Conservation (phyloP, 2,888 invertebrate genomes). For the Agonopterix subpropinquella region DNA sequence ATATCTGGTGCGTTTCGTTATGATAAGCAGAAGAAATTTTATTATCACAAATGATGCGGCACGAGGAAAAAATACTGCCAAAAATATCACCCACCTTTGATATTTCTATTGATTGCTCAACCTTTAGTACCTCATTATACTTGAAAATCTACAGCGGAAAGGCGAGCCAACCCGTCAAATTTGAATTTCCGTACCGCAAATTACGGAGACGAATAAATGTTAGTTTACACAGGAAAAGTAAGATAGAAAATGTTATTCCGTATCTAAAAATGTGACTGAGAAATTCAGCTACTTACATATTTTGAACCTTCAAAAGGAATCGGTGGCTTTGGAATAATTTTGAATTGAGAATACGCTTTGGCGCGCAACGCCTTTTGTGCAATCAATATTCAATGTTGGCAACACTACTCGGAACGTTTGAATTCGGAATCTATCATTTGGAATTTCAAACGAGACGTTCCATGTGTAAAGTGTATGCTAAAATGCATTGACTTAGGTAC, state of each 20-base stretch:
- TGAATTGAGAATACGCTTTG: slow-evolving; percentile 75
- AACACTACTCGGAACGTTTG: slow-evolving; percentile 49
- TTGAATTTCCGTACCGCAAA: slow-evolving; percentile 69
- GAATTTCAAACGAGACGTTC: slow-evolving; percentile 50
- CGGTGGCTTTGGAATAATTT: slow-evolving; percentile 66
- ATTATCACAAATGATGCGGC: not conserved
- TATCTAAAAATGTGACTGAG: slow-evolving; percentile 63
- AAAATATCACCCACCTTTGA: slow-evolving; percentile 33
- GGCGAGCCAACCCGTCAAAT: slow-evolving; percentile 68
- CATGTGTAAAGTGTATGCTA: slow-evolving; percentile 20
- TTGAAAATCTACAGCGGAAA: slow-evolving; percentile 64
- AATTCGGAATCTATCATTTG: slow-evolving; percentile 59
- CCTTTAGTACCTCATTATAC: slow-evolving; percentile 67
- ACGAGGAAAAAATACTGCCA: slow-evolving; percentile 10
- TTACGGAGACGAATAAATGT: slow-evolving; percentile 29
- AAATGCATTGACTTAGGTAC: no score
- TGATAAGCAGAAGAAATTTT: no score
- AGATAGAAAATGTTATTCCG: slow-evolving; percentile 40
- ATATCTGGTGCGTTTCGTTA: no score
- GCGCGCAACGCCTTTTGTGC: slow-evolving; percentile 71
- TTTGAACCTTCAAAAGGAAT: slow-evolving; percentile 71
- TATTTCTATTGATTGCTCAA: slow-evolving; percentile 67
- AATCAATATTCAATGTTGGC: slow-evolving; percentile 75
- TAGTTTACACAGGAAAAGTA: slow-evolving; percentile 17
- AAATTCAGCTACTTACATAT: slow-evolving; percentile 73